A percentile compares a stretch with the other conserved stretches of the same genome.
phyloP scores from a whole-genome alignment of 2,113 vertebrate species.

The Alligator mississippiensis region DNA sequence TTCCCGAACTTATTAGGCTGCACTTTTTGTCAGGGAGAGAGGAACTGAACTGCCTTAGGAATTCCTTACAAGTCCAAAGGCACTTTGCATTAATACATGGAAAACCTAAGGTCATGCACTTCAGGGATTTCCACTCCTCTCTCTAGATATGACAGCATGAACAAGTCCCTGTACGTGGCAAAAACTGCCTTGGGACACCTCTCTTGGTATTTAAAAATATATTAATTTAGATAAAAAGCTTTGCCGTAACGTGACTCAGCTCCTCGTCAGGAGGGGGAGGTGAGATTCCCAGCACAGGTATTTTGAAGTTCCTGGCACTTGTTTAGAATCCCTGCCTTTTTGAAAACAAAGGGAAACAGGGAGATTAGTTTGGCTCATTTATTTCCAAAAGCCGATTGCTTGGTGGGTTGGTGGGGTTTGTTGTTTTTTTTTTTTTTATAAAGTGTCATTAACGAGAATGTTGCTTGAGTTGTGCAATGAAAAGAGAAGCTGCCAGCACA shows the following conservation, averaged over 20 bases:
- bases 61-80: background rate
- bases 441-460: background rate
- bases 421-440: background rate
- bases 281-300: background rate
- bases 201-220: constrained; percentile 10
- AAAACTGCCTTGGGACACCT: background rate
- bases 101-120: background rate
- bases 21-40: background rate
- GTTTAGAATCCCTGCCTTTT: background rate
- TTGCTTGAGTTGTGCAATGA: background rate
- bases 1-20: background rate
- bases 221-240: constrained; percentile 35
- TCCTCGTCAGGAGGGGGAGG: background rate
- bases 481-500: background rate
- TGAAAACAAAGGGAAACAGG: background rate
- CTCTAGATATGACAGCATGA: constrained; percentile 3
- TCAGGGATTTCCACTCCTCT: background rate
- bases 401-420: background rate
- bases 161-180: background rate
- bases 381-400: background rate
- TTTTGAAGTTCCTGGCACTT: background rate
- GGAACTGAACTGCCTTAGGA: background rate
- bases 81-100: background rate
- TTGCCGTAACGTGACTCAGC: background rate
- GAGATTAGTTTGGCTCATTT: background rate